A percentile compares a stretch with the other conserved stretches of the same genome.
These are phyloP conservation scores for Mastomys natalensis DNA, from an alignment of 2,113 vertebrate genomes.

Conservation along the genomic window DNA sequence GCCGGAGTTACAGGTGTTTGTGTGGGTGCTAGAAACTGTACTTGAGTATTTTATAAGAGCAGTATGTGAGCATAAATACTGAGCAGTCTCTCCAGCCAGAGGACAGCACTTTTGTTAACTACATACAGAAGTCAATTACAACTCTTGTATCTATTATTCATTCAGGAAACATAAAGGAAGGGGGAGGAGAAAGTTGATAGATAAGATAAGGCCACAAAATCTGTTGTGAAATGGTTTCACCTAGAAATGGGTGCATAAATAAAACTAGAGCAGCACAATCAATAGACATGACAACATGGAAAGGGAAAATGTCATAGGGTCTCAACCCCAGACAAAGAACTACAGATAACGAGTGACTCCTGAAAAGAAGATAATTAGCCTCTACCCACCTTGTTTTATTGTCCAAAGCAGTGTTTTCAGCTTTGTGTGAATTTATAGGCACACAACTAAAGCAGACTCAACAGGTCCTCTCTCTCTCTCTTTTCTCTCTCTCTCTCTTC, in stretches of 20 bases:
- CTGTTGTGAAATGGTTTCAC: not conserved
- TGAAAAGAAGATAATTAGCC: not conserved
- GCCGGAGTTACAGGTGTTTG: not conserved
- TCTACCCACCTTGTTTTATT: not conserved
- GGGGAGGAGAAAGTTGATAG: not conserved
- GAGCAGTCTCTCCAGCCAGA: too few species aligned
- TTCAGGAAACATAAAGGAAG: not conserved
- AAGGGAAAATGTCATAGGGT: not conserved
- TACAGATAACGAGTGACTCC: not conserved
- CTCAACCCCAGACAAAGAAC: not conserved
- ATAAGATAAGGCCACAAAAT: not conserved
- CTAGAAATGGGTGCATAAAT: not conserved
- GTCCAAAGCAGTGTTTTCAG: not conserved
- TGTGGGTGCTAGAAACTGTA: not conserved
- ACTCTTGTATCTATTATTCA: not conserved
- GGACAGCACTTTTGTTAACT: not conserved
- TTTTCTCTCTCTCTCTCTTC: too few species aligned
- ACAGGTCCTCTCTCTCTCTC: too few species aligned
- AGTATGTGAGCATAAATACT: not conserved
- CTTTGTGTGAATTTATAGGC: not conserved
- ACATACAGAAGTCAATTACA: not conserved
- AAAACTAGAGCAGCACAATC: not conserved
- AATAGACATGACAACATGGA: not conserved
- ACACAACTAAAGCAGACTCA: not conserved
- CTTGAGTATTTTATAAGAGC: not conserved